phyloP scores from a whole-genome alignment of 2,113 vertebrate genomes.

The Tetraodon nigroviridis region DNA sequence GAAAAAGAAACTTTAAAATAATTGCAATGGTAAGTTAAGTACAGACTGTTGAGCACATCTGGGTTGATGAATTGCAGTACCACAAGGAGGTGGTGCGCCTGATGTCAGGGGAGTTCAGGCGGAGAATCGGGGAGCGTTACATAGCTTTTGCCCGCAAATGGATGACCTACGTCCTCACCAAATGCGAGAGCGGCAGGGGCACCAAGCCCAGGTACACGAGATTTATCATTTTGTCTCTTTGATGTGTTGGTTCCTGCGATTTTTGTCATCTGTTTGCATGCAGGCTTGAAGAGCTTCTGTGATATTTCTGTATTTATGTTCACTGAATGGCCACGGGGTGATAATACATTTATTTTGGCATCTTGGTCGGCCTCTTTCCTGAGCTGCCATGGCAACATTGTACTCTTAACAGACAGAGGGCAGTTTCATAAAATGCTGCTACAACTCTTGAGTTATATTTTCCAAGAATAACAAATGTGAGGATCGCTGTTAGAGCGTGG shows the following conservation, averaged over 20 bases:
- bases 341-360: neutral
- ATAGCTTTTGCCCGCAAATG: slow-evolving; percentile 95
- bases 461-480: neutral
- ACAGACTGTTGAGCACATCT: neutral
- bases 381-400: slow-evolving; percentile 19
- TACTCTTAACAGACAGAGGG: slow-evolving; percentile 1
- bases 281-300: neutral
- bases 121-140: slow-evolving; percentile 95
- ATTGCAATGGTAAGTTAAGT: neutral
- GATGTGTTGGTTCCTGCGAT: neutral
- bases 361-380: slow-evolving; percentile 10
- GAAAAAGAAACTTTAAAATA: neutral
- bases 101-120: slow-evolving; percentile 96
- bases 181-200: slow-evolving; percentile 95
- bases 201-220: slow-evolving; percentile 89
- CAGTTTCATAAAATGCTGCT: neutral
- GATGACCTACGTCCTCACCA: slow-evolving; percentile 98
- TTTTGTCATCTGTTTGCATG: neutral
- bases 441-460: neutral
- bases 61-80: slow-evolving; percentile 75
- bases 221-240: neutral
- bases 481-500: too few relatives aligned
- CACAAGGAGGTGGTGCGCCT: slow-evolving; percentile 98
- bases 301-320: neutral
- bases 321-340: neutral